phyloP scores from a whole-genome alignment of 2,797 vertebrate genomes.

The Tadarida brasiliensis region DNA sequence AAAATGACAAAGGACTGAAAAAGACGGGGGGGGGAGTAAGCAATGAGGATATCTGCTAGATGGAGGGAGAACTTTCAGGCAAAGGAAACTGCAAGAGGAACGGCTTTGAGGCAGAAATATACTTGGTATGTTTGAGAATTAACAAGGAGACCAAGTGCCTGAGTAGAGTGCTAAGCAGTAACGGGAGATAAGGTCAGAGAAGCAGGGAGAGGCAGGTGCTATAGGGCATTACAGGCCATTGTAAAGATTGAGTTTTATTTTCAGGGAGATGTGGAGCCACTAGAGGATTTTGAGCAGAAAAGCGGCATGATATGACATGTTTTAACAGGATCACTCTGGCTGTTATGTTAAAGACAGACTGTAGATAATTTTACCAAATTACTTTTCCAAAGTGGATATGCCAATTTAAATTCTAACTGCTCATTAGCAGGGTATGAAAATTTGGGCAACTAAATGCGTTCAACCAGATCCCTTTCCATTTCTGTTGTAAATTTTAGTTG shows the following conservation, averaged over 20 bases:
- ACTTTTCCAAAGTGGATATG: background rate
- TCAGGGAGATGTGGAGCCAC: background rate
- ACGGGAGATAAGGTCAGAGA: background rate
- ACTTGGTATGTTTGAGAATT: background rate
- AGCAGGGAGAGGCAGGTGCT: background rate
- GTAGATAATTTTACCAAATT: background rate
- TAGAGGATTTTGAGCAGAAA: background rate
- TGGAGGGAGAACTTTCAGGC: background rate
- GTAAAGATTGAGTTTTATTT: slow-evolving; percentile 17
- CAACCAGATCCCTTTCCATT: background rate
- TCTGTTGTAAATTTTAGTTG: background rate
- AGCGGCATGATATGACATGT: background rate
- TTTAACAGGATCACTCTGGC: background rate
- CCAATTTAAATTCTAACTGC: background rate
- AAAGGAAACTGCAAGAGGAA: background rate
- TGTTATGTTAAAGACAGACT: background rate
- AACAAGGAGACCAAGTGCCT: background rate
- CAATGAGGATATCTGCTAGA: background rate
- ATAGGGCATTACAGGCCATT: background rate
- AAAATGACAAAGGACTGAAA: slow-evolving; percentile 51
- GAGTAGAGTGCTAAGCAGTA: background rate
- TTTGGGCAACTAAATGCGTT: background rate
- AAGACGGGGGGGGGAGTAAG: background rate
- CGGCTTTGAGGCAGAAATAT: slow-evolving; percentile 10
- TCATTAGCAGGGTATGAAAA: slow-evolving; percentile 7